phyloP scores from a whole-genome alignment of 2,888 invertebrate genomes.

The Pharmacophagus antenor region DNA sequence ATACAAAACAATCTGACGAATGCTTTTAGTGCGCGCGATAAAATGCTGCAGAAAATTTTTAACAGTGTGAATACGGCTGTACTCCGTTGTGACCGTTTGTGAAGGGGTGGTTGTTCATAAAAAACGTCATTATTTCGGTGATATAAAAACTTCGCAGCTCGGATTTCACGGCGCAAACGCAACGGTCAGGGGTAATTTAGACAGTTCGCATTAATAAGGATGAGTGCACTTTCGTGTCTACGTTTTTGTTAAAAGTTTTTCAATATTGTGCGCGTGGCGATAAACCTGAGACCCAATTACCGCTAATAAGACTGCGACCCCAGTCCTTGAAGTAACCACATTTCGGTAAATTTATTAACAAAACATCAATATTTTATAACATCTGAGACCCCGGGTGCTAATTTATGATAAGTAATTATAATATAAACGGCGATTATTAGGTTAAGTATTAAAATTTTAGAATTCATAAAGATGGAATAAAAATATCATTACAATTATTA shows the following conservation, averaged over 20 bases:
- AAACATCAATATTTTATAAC: too few species aligned
- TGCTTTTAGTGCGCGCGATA: slow-evolving; percentile 22
- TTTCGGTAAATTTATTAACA: too few species aligned
- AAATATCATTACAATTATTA: too few species aligned
- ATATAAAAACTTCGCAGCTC: slow-evolving; percentile 22
- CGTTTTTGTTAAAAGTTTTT: slow-evolving; percentile 3
- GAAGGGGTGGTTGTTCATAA: slow-evolving; percentile 26
- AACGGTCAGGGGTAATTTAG: slow-evolving; percentile 21
- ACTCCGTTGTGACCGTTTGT: slow-evolving; percentile 25
- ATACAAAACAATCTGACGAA: slow-evolving; percentile 1
- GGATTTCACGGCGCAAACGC: slow-evolving; percentile 21
- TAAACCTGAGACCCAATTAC: neutral
- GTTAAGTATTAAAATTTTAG: too few species aligned
- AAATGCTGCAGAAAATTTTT: slow-evolving; percentile 27
- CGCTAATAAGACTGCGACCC: neutral
- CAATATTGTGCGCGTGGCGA: neutral
- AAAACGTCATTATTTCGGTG: slow-evolving; percentile 27
- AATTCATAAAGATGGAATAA: too few species aligned
- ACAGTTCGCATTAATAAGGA: slow-evolving; percentile 12
- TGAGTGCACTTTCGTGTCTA: slow-evolving; percentile 22
- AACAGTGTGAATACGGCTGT: slow-evolving; percentile 21
- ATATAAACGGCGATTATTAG: too few species aligned
- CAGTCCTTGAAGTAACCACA: too few species aligned
- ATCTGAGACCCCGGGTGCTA: too few species aligned
- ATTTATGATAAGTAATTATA: too few species aligned